phyloP scores from a whole-genome alignment of 92 coral and sea anemone genomes.

The Palythoa heliodiscus region DNA sequence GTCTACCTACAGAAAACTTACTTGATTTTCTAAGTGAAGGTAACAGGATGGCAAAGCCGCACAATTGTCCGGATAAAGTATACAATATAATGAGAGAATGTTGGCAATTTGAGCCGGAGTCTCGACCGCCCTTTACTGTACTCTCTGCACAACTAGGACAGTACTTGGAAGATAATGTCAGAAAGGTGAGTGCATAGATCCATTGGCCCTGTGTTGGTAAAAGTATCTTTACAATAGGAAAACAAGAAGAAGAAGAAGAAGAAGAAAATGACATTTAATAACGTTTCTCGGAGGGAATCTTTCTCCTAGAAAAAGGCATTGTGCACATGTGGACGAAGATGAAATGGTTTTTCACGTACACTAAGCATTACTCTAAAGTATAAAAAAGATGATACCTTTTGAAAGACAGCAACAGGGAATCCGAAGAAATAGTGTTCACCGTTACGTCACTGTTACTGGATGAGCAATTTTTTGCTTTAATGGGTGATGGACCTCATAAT shows the following conservation, averaged over 20 bases:
- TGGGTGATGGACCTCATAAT: too few relatives aligned
- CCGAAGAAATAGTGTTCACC: too few relatives aligned
- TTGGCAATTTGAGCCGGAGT: slow-evolving; percentile 60
- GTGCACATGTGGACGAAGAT: too few relatives aligned
- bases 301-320: too few relatives aligned
- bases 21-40: slow-evolving; percentile 70
- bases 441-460: too few relatives aligned
- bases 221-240: background rate
- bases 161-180: slow-evolving; percentile 21
- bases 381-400: too few relatives aligned
- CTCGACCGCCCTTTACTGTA: slow-evolving; percentile 69
- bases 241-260: background rate
- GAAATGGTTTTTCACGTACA: too few relatives aligned
- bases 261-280: too few relatives aligned
- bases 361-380: too few relatives aligned
- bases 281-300: too few relatives aligned
- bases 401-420: too few relatives aligned
- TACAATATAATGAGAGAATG: slow-evolving; percentile 80
- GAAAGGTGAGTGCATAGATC: slow-evolving; percentile 2
- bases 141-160: slow-evolving; percentile 28
- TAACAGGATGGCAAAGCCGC: slow-evolving; percentile 78
- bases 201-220: background rate
- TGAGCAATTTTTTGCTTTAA: too few relatives aligned
- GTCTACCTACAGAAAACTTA: slow-evolving; percentile 67
- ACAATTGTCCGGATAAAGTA: slow-evolving; percentile 67